Evolutionary conservation across 2,113 vertebrate genomes (phyloP), one percentile per base, ranked within the genome.

Genomic region (Burhinus oedicnemus): DNA sequence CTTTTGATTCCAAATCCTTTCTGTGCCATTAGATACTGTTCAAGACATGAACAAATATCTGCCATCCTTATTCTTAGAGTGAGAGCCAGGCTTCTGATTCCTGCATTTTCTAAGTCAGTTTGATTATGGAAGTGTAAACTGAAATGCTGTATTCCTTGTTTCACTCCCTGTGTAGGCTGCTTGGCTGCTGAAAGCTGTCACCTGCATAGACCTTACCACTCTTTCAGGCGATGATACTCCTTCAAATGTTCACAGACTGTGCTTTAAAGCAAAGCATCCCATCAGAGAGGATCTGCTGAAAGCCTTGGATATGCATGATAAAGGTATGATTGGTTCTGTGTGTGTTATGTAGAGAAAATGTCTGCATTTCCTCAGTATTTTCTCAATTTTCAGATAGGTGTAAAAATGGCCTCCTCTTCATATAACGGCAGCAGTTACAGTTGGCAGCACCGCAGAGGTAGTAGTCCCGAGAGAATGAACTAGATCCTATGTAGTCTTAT

Each of bases 181-280:
- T 32, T 99, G 99, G 99, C 98, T 99, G 52, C 97, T 99, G 95
- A 99, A 98, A 90, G 99, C 99, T 7, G 98, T 99, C 66, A 99
- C 99, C 8, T 99, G 98, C 74, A 99, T 99, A 8, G 99, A 99
- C 96, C 98, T 99, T 91, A 99, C 99, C 11, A 99, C 99, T 3
- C 98, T 99, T 47, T 98, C 99, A 5, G 99, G 99, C 0, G 99
- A 99, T 29, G 99, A 99, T 62, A 99, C 99, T 0, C 96, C 98
- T 12, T 99, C 99, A 69, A 99, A 99, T 9, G 95, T 99, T 76
- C 98, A 98, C 23, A 98, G 99, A 21, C 98, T 99, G 74, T 99
- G 99, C 78, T 98, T 98, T 87, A 99, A 99, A 97, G 99, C 99
- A 82, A 98, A 98, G 44, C 99, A 98, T 95, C 99, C 99, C 1